Evolutionary conservation across 2,113 vertebrate genomes (phyloP).

Genomic region (Monopterus albus): DNA sequence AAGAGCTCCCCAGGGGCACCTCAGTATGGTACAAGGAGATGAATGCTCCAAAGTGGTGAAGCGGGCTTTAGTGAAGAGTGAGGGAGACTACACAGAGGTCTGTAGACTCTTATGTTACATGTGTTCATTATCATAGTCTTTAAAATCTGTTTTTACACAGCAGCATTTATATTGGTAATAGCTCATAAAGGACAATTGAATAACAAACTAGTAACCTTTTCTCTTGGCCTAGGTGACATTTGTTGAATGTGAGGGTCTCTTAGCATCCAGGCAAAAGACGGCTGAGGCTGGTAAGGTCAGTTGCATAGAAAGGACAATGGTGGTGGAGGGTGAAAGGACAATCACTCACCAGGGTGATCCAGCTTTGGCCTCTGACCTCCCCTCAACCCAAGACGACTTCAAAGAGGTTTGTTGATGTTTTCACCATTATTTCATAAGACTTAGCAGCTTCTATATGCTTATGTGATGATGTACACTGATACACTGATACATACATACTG

Average conservation of each 20-base stretch:
- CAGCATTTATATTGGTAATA: background rate
- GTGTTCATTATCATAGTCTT: background rate
- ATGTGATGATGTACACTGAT: too few species aligned
- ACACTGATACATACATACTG: too few species aligned
- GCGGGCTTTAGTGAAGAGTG: conserved; percentile 89
- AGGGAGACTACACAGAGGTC: conserved; percentile 90
- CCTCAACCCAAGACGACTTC: conserved; percentile 91
- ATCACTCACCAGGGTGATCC: conserved; percentile 87
- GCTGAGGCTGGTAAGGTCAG: conserved; percentile 85
- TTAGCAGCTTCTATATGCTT: background rate
- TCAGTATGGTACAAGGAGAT: conserved; percentile 81
- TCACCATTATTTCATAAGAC: background rate
- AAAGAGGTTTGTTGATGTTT: conserved; percentile 84
- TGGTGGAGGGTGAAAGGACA: conserved; percentile 85
- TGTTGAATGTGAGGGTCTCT: conserved; percentile 80
- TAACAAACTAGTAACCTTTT: background rate
- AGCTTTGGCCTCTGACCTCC: conserved; percentile 87
- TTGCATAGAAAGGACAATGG: conserved; percentile 83
- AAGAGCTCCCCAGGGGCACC: conserved; percentile 77
- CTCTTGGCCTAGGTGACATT: conserved; percentile 84
- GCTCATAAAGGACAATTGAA: background rate
- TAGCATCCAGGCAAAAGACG: conserved; percentile 82
- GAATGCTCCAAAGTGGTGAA: conserved; percentile 88
- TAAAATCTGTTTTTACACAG: background rate
- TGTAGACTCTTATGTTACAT: background rate